These are phyloP conservation scores for Drosophila sproati DNA, from an alignment of 1,140 invertebrate species.

Conservation along the genomic window DNA sequence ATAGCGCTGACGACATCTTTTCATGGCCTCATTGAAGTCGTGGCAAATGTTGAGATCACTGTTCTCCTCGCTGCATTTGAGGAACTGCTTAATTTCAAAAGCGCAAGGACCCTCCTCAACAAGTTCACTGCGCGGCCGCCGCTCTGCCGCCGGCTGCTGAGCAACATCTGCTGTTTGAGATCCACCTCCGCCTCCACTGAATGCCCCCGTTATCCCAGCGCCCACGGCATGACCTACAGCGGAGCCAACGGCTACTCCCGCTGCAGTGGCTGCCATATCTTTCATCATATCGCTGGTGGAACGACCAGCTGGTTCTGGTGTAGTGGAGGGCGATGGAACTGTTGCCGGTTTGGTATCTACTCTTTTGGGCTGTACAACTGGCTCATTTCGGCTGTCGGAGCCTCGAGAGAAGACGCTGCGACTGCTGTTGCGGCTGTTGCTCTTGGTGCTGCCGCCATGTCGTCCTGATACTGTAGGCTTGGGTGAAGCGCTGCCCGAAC, in stretches of 20 bases:
- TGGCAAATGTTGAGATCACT: slow-evolving; percentile 93
- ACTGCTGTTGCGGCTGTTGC: slow-evolving; percentile 25
- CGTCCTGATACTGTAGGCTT: slow-evolving; percentile 20
- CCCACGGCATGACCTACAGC: slow-evolving; percentile 93
- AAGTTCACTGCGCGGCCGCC: slow-evolving; percentile 84
- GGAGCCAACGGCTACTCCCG: slow-evolving; percentile 89
- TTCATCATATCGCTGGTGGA: slow-evolving; percentile 56
- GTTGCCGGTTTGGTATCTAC: slow-evolving; percentile 23
- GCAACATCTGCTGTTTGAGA: slow-evolving; percentile 7
- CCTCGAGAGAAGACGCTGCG: slow-evolving; percentile 11
- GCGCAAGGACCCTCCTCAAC: slow-evolving; percentile 89
- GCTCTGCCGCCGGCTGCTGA: slow-evolving; percentile 56
- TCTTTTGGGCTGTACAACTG: slow-evolving; percentile 49
- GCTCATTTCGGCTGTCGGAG: slow-evolving; percentile 36
- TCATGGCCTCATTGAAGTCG: slow-evolving; percentile 95
- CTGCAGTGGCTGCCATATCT: slow-evolving; percentile 95
- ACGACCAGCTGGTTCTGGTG: slow-evolving; percentile 38
- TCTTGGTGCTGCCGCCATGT: background rate
- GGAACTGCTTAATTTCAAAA: slow-evolving; percentile 94
- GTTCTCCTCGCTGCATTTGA: slow-evolving; percentile 93
- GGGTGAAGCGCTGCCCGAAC: slow-evolving; percentile 39
- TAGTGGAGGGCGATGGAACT: slow-evolving; percentile 24
- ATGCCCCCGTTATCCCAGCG: slow-evolving; percentile 92
- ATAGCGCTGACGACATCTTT: slow-evolving; percentile 90
- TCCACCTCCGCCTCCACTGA: slow-evolving; percentile 87